These are phyloP conservation scores for Notarius lentiginosus DNA, from an alignment of 2,113 vertebrate species.

Conservation along the genomic window DNA sequence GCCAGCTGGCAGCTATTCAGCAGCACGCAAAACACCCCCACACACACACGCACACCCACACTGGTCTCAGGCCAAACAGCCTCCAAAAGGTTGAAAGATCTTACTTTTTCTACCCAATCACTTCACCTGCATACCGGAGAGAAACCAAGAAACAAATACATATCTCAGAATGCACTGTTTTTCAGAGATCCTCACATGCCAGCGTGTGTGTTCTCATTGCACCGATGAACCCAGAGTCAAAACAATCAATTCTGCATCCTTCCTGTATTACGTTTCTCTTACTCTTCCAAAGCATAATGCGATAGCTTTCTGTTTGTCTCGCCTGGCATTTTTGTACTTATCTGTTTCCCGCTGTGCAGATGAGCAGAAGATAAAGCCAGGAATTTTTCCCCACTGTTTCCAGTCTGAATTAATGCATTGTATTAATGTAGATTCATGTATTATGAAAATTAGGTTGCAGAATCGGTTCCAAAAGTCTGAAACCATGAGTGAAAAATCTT, in stretches of 20 bases:
- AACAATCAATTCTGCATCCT: constrained; percentile 23
- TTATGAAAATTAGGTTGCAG: neutral
- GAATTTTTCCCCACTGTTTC: neutral
- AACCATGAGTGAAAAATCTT: neutral
- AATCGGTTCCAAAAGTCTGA: neutral
- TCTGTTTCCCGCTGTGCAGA: constrained; percentile 18
- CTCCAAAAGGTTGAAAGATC: constrained; percentile 15
- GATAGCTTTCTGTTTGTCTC: constrained; percentile 28
- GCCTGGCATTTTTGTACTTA: constrained; percentile 7
- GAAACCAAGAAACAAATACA: constrained; percentile 25
- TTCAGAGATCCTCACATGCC: neutral
- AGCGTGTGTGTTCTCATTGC: constrained; percentile 10
- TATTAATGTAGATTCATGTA: neutral
- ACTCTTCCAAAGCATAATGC: neutral
- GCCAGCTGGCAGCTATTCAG: constrained; percentile 58
- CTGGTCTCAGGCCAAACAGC: neutral
- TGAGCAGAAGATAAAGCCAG: neutral
- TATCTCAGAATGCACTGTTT: constrained; percentile 9
- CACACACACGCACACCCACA: constrained; percentile 8
- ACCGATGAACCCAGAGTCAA: constrained; percentile 10
- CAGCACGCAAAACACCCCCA: constrained; percentile 20
- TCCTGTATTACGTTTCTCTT: constrained; percentile 17
- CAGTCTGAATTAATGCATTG: neutral
- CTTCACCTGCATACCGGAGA: constrained; percentile 20
- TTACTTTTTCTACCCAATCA: constrained; percentile 7